Conservation (phyloP, 2,888 invertebrate genomes). For the Cataglyphis rosenhaueri region DNA sequence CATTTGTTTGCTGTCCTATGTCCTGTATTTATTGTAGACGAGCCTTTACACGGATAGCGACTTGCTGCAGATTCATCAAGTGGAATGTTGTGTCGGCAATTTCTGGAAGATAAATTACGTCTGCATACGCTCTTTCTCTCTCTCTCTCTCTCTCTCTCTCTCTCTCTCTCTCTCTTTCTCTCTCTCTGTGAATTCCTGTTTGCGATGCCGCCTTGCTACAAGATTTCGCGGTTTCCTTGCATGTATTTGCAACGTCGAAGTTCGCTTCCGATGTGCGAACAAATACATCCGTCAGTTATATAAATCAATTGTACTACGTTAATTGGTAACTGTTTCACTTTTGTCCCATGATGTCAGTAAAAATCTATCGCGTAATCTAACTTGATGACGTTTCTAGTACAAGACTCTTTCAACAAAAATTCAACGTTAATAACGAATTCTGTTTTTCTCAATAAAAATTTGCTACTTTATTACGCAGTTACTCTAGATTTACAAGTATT, state of each 20-base stretch:
- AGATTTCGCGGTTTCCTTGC: conserved; percentile 49
- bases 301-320: conserved; percentile 41
- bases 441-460: not conserved
- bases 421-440: not conserved
- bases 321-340: conserved; percentile 43
- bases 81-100: conserved; percentile 45
- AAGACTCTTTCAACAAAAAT: not conserved
- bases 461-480: not conserved
- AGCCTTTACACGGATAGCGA: conserved; percentile 40
- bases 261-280: conserved; percentile 45
- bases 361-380: conserved; percentile 20
- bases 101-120: conserved; percentile 56
- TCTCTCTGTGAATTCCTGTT: conserved; percentile 32
- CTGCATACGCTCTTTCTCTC: conserved; percentile 17
- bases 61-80: conserved; percentile 48
- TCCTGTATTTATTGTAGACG: conserved; percentile 32
- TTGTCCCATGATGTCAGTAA: not conserved
- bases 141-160: too few species aligned
- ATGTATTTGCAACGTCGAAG: conserved; percentile 41
- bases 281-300: conserved; percentile 34
- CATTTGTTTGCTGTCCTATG: not conserved
- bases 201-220: conserved; percentile 39
- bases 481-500: not conserved
- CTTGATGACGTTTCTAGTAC: not conserved
- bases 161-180: not conserved